Base-by-base conservation (phyloP, 2,888 invertebrate species). In the Cephus spinipes region DNA sequence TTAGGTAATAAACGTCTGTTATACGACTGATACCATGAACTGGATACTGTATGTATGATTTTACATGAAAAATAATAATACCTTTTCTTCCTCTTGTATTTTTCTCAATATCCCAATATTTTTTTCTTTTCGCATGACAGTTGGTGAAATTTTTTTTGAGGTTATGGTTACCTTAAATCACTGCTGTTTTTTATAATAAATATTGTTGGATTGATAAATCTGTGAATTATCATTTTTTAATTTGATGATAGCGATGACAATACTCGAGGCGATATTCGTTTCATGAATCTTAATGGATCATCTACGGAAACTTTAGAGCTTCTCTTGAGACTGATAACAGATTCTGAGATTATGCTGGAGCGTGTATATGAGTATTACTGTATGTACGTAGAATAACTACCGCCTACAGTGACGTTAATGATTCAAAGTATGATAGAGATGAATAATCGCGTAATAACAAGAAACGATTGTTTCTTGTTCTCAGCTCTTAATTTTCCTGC, bases 401-500 rank as follows among this genome's bases (percentile, higher is more conserved):
- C 40, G 40, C 40, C 40, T 23, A 55, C 40, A 55, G 81, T 77
- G 77, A 82, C 86, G 81, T 88, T 88, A 88, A 88, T 86, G 88
- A 87, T 82, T 85, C 82, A 82, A 81, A 81, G 81, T 82, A 83
- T 83, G 83, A 83, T 23, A 23, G 82, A 78, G 82, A 86, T 83
- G 86, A 84, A 87, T 84, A 81, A 87, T 81, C 81, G 83, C 83
- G 78, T 83, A 82, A 88, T 87, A 86, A 87, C 85, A 86, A 83
- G 83, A 83, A 82, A 79, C 82, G 75, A 81, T 80, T 83, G 84
- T 86, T 86, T 84, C 83, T 83, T 80, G 77, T 81, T 77, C 78
- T 80, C 69, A 32, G 78, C 82, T 83, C 86, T 87, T 89, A 87
- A 89, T 89, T 89, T 89, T 89, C 87, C 88, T 88, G 88, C 87